Evolutionary conservation across 2,113 vertebrate species (phyloP).

Genomic region (Pholis gunnellus): DNA sequence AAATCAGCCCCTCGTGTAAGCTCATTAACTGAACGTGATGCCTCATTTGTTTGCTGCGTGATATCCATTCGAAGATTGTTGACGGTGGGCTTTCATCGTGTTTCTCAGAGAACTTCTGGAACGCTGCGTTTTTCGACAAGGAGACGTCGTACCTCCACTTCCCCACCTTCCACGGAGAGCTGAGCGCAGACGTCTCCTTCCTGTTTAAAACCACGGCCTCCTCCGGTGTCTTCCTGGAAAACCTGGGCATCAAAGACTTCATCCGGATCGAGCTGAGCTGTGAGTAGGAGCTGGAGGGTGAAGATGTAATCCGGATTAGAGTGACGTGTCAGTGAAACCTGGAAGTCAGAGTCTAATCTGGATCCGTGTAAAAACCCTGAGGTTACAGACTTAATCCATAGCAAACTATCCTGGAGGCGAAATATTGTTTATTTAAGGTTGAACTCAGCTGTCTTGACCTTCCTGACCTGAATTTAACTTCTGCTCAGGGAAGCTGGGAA

Average conservation of each 20-base stretch:
- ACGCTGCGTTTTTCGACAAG: conserved; percentile 93
- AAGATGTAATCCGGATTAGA: conserved; percentile 42
- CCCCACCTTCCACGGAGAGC: conserved; percentile 93
- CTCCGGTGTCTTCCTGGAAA: conserved; percentile 95
- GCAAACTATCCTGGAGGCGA: not conserved
- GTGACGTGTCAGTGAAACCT: conserved; percentile 79
- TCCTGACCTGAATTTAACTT: not conserved
- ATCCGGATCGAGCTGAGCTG: conserved; percentile 93
- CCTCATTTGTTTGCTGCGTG: not conserved
- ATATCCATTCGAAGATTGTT: conserved; percentile 10
- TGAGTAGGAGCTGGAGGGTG: conserved; percentile 80
- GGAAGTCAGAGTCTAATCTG: conserved; percentile 91
- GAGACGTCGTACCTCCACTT: conserved; percentile 95
- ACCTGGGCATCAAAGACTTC: conserved; percentile 95
- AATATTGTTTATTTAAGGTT: conserved; percentile 1
- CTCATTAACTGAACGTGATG: not conserved
- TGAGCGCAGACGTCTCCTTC: conserved; percentile 95
- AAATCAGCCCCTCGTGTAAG: conserved; percentile 6
- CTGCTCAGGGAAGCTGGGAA: not conserved
- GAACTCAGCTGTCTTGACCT: not conserved
- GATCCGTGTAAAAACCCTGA: conserved; percentile 36
- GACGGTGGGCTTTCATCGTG: not conserved
- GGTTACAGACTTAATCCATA: conserved; percentile 34
- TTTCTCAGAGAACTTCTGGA: conserved; percentile 91
- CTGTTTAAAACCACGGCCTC: conserved; percentile 94